Conservation (phyloP, 2,113 vertebrate species). For the Cyprinodon variegatus region DNA sequence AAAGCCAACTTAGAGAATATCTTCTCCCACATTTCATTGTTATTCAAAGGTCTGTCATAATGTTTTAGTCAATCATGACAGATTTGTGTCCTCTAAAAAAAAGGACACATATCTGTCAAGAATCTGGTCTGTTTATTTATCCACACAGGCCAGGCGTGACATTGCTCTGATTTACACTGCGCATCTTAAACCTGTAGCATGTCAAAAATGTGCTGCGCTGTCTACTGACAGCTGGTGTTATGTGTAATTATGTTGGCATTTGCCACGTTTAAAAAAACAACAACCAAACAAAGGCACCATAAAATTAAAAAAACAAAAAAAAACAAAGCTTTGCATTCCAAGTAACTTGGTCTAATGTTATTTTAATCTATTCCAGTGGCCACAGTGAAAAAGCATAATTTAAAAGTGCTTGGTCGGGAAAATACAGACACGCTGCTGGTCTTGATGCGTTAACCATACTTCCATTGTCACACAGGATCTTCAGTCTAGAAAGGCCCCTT, state of each 20-base stretch:
- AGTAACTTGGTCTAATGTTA: constrained; percentile 63
- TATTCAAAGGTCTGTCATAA: neutral
- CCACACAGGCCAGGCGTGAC: neutral
- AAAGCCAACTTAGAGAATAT: neutral
- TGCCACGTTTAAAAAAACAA: constrained; percentile 68
- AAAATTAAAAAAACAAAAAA: constrained; percentile 43
- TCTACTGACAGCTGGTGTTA: constrained; percentile 60
- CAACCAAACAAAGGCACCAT: constrained; percentile 65
- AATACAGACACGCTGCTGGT: constrained; percentile 44
- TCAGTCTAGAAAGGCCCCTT: constrained; percentile 29
- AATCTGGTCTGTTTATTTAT: no score
- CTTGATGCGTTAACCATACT: constrained; percentile 53
- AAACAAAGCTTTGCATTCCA: constrained; percentile 62
- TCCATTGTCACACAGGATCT: constrained; percentile 54
- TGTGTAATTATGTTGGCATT: constrained; percentile 73
- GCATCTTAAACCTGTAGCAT: constrained; percentile 44
- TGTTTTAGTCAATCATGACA: neutral
- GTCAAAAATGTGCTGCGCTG: constrained; percentile 53
- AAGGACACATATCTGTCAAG: neutral
- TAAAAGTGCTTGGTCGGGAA: constrained; percentile 61
- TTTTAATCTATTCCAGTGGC: constrained; percentile 62
- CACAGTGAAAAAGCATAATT: constrained; percentile 51
- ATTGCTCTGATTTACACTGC: constrained; percentile 25
- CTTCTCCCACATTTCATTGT: neutral
- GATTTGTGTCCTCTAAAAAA: neutral